These are phyloP conservation scores for Malthinus flaveolus DNA, from an alignment of 2,888 invertebrate genomes.

Conservation along the genomic window DNA sequence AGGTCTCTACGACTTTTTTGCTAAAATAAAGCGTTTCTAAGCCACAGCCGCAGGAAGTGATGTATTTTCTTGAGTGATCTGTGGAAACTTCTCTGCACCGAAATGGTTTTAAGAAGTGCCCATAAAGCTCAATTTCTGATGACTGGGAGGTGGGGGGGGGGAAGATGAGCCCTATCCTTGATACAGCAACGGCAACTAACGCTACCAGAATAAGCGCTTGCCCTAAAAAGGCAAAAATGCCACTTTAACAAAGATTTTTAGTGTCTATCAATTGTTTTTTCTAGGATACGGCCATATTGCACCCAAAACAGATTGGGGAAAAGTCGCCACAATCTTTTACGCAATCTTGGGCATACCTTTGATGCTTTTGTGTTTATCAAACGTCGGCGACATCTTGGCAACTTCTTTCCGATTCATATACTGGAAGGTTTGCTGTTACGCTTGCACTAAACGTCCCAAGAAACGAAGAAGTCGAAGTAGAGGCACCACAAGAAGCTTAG, in stretches of 20 bases:
- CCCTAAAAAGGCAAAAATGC: background rate
- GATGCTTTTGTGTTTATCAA: slow-evolving; percentile 92
- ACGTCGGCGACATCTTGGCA: slow-evolving; percentile 93
- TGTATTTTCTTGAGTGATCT: no score
- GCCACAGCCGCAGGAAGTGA: no score
- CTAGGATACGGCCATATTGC: slow-evolving; percentile 94
- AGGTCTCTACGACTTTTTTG: no score
- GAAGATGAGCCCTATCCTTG: no score
- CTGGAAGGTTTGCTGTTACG: slow-evolving; percentile 90
- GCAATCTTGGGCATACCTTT: slow-evolving; percentile 94
- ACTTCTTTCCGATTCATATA: slow-evolving; percentile 92
- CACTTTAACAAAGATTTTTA: background rate
- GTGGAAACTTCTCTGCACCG: no score
- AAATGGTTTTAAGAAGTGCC: no score
- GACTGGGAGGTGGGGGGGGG: no score
- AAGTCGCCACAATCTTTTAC: slow-evolving; percentile 93
- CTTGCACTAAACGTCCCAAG: slow-evolving; percentile 80
- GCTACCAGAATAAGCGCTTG: no score
- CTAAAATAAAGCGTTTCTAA: no score
- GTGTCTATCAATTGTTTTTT: no score
- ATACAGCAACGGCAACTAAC: no score
- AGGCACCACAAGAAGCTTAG: slow-evolving; percentile 18
- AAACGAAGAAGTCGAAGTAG: slow-evolving; percentile 52
- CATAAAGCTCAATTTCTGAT: no score
- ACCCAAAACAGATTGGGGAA: slow-evolving; percentile 91